Evolutionary conservation across 2,888 invertebrate genomes (phyloP).

Genomic region (Trichogramma dendrolimi): DNA sequence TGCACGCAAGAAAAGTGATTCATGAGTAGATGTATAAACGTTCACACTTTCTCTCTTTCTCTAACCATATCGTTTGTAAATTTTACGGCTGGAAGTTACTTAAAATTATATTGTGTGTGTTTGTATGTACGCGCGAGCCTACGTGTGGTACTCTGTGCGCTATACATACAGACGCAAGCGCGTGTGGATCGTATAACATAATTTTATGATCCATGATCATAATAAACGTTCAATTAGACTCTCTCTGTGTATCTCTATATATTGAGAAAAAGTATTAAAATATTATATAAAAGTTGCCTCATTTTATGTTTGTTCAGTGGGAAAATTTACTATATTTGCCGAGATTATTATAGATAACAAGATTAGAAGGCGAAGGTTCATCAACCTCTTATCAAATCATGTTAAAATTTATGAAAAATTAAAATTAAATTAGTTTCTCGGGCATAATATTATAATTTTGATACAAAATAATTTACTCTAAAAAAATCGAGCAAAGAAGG

Average conservation of each 20-base stretch:
- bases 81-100: conserved; percentile 17
- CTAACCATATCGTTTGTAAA: conserved; percentile 24
- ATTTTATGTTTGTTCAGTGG: too few species aligned
- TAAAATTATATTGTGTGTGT: conserved; percentile 11
- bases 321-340: too few species aligned
- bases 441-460: too few species aligned
- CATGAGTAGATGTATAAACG: conserved; percentile 13
- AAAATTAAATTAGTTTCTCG: too few species aligned
- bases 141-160: neutral
- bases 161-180: too few species aligned
- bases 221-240: neutral
- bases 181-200: neutral
- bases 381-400: too few species aligned
- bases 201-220: conserved; percentile 18
- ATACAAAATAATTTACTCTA: too few species aligned
- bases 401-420: too few species aligned
- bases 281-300: too few species aligned
- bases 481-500: neutral
- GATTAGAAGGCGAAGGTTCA: neutral
- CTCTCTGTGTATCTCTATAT: too few species aligned
- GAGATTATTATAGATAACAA: too few species aligned
- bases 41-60: conserved; percentile 26
- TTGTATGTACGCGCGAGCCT: neutral
- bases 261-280: too few species aligned
- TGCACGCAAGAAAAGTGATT: neutral